A percentile compares a stretch with the other conserved stretches of the same genome.
Evolutionary conservation across 2,113 vertebrate genomes (phyloP).

Genomic region (Crotalus viridis): DNA sequence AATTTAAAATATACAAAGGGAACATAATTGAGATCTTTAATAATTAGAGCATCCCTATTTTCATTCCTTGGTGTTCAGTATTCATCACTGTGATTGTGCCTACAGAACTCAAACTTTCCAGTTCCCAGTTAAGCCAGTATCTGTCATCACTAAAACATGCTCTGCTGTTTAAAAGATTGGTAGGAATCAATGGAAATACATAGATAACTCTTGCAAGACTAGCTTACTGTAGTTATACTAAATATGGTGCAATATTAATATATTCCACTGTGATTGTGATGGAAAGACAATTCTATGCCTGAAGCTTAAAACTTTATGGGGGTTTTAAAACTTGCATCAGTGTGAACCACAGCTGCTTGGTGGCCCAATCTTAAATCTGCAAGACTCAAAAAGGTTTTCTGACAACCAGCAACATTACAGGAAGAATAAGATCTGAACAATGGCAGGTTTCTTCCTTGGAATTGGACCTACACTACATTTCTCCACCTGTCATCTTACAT

Average conservation of each 20-base stretch:
- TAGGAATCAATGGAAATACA: neutral
- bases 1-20: neutral
- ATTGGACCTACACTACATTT: neutral
- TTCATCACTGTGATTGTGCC: neutral
- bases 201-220: neutral
- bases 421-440: neutral
- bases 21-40: neutral
- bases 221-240: neutral
- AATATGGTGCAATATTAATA: conserved; percentile 12
- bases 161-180: neutral
- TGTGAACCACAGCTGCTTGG: neutral
- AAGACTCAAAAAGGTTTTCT: neutral
- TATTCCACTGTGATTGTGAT: neutral
- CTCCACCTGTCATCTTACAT: neutral
- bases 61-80: neutral
- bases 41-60: neutral
- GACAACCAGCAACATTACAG: neutral
- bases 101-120: neutral
- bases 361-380: neutral
- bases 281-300: neutral
- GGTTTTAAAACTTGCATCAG: neutral
- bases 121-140: neutral
- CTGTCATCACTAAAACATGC: neutral
- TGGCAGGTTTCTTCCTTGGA: neutral
- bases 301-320: conserved; percentile 2